These are phyloP conservation scores for Pseudochirops corinnae DNA, from an alignment of 2,797 vertebrate species.

Conservation along the genomic window DNA sequence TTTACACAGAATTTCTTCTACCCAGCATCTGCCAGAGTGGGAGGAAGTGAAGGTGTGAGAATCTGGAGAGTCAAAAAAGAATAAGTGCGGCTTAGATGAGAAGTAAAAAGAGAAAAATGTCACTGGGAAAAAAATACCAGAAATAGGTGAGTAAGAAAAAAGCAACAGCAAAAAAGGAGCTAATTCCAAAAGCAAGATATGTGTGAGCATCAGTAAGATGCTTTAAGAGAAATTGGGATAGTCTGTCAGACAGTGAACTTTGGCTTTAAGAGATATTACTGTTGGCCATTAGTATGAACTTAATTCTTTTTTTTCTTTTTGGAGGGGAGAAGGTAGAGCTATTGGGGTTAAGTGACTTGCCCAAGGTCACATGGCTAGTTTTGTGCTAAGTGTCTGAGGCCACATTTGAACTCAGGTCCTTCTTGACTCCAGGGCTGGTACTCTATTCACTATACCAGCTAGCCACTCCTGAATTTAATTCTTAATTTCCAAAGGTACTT, in stretches of 20 bases:
- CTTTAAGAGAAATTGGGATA: neutral
- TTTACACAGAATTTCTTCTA: constrained; percentile 68
- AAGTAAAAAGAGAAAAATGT: constrained; percentile 52
- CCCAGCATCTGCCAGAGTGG: constrained; percentile 79
- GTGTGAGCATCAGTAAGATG: neutral
- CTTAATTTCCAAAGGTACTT: neutral
- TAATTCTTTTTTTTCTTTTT: neutral
- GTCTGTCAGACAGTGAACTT: neutral
- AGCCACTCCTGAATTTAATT: neutral
- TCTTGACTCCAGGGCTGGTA: too few species aligned
- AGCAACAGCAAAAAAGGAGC: neutral
- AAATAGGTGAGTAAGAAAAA: constrained; percentile 62
- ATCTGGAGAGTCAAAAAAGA: constrained; percentile 74
- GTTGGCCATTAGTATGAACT: neutral
- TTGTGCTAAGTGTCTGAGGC: too few species aligned
- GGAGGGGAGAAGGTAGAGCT: too few species aligned
- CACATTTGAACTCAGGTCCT: too few species aligned
- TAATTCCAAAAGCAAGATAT: neutral
- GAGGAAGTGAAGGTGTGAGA: constrained; percentile 75
- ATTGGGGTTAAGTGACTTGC: too few species aligned
- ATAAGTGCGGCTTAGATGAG: constrained; percentile 69
- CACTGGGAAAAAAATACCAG: constrained; percentile 54
- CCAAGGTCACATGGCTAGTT: too few species aligned
- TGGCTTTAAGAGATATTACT: neutral
- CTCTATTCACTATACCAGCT: too few species aligned